Percentiles rank a stretch among this genome's conserved stretches.
phyloP scores from a whole-genome alignment of 2,797 vertebrate species.

The Tauraco hartlaubi region DNA sequence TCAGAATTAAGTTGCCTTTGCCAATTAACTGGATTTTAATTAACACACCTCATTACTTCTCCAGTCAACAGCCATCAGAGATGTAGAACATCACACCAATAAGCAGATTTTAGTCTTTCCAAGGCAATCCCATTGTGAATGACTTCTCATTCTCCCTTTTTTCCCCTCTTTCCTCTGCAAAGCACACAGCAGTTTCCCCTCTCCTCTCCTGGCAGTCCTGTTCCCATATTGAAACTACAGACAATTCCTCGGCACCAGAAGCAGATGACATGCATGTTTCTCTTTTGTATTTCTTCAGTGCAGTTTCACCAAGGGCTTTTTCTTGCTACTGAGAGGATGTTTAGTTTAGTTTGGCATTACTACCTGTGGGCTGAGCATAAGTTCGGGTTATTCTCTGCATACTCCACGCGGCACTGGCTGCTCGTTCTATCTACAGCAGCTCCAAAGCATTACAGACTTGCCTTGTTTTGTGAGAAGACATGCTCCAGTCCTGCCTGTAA shows the following conservation, averaged over 20 bases:
- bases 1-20: not conserved
- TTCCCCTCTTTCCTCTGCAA: no score
- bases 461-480: not conserved
- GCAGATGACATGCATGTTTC: rapidly evolving
- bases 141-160: no score
- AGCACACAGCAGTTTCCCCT: no score
- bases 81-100: not conserved
- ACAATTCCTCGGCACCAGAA: not conserved
- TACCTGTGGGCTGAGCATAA: no score
- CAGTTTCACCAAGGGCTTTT: not conserved
- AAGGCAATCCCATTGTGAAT: not conserved
- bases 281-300: not conserved
- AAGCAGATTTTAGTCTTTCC: not conserved
- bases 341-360: not conserved
- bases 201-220: no score
- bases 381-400: not conserved
- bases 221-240: not conserved
- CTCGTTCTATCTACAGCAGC: not conserved
- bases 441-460: not conserved
- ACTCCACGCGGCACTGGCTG: not conserved
- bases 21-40: not conserved
- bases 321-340: not conserved
- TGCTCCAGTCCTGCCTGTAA: not conserved
- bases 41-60: not conserved
- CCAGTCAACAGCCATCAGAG: not conserved